Percentiles rank a stretch among this genome's conserved stretches.
Evolutionary conservation across 2,888 invertebrate species (phyloP).

Genomic region (Timandra comae): DNA sequence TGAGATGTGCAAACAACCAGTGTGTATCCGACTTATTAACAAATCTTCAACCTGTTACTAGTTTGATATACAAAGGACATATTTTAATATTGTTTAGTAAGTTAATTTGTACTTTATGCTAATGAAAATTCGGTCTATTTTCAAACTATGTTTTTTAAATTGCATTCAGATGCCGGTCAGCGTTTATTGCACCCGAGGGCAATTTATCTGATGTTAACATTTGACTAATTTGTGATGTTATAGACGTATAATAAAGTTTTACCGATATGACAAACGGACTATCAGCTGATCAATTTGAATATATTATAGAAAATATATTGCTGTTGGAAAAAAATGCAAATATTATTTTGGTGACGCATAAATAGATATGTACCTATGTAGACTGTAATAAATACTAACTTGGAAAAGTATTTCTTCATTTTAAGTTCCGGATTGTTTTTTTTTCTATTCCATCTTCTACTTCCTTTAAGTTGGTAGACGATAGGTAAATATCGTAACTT

Average conservation of each 20-base stretch:
- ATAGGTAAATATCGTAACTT: too few species aligned
- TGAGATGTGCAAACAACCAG: constrained; percentile 59
- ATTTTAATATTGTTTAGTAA: constrained; percentile 6
- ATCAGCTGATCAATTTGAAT: constrained; percentile 55
- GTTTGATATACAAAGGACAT: constrained; percentile 20
- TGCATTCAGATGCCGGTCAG: constrained; percentile 57
- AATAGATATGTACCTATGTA: too few species aligned
- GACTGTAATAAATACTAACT: too few species aligned
- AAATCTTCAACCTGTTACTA: constrained; percentile 49
- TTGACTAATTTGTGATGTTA: constrained; percentile 74
- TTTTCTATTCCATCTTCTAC: too few species aligned
- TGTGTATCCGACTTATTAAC: constrained; percentile 70
- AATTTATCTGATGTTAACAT: constrained; percentile 67
- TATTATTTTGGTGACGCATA: too few species aligned
- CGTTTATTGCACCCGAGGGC: constrained; percentile 72
- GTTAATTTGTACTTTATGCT: constrained; percentile 15
- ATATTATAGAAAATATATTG: too few species aligned
- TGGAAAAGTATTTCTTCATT: too few species aligned
- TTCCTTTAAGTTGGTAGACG: too few species aligned
- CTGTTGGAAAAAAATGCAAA: too few species aligned
- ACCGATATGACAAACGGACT: constrained; percentile 39
- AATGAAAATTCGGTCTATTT: constrained; percentile 17
- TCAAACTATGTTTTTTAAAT: constrained; percentile 33
- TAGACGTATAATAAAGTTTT: constrained; percentile 53
- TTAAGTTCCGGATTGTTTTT: too few species aligned